These are phyloP conservation scores for Zoanthus gigantus DNA, from an alignment of 92 coral and sea anemone genomes.

Conservation along the genomic window DNA sequence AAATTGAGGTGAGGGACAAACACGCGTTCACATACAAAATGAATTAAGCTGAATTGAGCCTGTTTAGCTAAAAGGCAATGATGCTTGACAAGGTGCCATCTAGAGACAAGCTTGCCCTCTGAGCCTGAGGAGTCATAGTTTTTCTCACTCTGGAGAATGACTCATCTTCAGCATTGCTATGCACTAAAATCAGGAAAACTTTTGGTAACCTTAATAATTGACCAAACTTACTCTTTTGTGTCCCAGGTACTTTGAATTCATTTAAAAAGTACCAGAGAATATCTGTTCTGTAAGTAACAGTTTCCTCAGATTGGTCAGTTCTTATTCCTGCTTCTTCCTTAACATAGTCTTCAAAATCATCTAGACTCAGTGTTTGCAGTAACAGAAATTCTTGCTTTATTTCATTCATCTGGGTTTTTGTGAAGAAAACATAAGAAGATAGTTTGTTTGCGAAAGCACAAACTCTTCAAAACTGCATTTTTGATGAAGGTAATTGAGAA, in stretches of 20 bases:
- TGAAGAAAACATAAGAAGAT: not conserved
- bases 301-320: conserved; percentile 3
- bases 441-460: not conserved
- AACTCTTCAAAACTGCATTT: not conserved
- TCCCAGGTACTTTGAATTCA: not conserved
- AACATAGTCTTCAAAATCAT: not conserved
- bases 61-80: too few species aligned
- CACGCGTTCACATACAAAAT: not conserved
- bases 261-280: conserved; percentile 39
- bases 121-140: conserved; percentile 21
- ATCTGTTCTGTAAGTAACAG: conserved; percentile 16
- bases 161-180: conserved; percentile 48
- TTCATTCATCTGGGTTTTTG: not conserved
- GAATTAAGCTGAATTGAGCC: not conserved
- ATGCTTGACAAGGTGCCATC: conserved; percentile 38
- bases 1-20: not conserved
- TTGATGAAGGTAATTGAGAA: not conserved
- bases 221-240: conserved; percentile 23
- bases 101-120: conserved; percentile 12
- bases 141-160: conserved; percentile 10
- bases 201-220: conserved; percentile 17
- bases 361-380: conserved; percentile 7
- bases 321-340: conserved; percentile 27
- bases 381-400: conserved; percentile 25
- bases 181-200: not conserved